Evolutionary conservation across 2,888 invertebrate genomes (phyloP).

Genomic region (Drosophila colorata): DNA sequence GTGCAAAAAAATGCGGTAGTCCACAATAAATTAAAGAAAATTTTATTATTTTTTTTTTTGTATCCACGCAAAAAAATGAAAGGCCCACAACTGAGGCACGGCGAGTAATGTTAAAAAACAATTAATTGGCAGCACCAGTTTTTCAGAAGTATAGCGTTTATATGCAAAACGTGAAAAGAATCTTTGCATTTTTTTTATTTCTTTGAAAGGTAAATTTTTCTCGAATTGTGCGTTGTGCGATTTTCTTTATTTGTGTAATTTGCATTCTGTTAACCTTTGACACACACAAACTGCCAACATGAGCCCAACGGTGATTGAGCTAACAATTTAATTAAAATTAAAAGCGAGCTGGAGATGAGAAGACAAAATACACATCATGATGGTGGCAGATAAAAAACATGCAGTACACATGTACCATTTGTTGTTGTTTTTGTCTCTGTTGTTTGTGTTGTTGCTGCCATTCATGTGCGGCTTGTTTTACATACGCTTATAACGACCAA

Average conservation of each 20-base stretch:
- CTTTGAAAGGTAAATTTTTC: conserved; percentile 15
- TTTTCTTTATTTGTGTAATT: conserved; percentile 34
- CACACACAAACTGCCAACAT: conserved; percentile 12
- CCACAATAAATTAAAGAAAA: conserved; percentile 26
- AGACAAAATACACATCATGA: conserved; percentile 28
- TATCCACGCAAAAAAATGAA: too few relatives aligned
- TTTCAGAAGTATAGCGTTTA: conserved; percentile 24
- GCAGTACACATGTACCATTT: conserved; percentile 37
- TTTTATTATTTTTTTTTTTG: conserved; percentile 10
- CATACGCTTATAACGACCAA: conserved; percentile 24
- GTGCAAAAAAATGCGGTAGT: conserved; percentile 31
- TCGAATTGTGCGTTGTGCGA: not conserved
- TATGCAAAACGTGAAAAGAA: conserved; percentile 16
- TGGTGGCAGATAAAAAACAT: conserved; percentile 42
- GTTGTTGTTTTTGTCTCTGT: conserved; percentile 6
- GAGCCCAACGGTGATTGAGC: conserved; percentile 21
- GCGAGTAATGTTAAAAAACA: conserved; percentile 33
- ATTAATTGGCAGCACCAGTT: conserved; percentile 52
- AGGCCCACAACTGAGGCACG: conserved; percentile 1
- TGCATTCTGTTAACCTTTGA: conserved; percentile 41
- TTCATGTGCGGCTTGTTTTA: conserved; percentile 29
- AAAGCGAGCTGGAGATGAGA: conserved; percentile 18
- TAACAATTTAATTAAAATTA: conserved; percentile 62
- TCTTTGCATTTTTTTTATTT: not conserved
- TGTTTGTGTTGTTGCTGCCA: not conserved